phyloP scores from a whole-genome alignment of 1,140 invertebrate species.

The Hestina assimilis region DNA sequence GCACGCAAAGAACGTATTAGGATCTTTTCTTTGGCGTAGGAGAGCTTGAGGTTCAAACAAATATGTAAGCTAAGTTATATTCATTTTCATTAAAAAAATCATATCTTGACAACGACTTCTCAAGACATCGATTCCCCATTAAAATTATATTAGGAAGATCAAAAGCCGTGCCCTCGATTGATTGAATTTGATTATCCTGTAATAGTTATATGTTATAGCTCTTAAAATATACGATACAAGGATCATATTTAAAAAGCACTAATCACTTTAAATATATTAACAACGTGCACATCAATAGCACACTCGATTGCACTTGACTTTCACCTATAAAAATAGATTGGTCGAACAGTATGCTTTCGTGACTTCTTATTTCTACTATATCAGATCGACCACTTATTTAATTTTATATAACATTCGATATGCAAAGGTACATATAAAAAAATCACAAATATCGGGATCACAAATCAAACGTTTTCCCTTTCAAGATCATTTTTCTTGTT shows the following conservation, averaged over 20 bases:
- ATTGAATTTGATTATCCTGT: constrained; percentile 13
- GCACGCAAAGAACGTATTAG: too few species aligned
- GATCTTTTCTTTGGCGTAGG: too few species aligned
- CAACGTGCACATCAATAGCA: background rate
- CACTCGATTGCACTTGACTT: constrained; percentile 14
- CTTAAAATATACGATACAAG: background rate
- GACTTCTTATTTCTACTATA: too few species aligned
- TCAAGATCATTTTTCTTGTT: background rate
- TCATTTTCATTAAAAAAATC: too few species aligned
- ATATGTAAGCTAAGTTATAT: too few species aligned
- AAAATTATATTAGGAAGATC: constrained; percentile 21
- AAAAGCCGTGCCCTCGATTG: constrained; percentile 15
- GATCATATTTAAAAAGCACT: background rate
- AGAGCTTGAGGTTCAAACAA: constrained; percentile 6
- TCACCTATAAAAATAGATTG: constrained; percentile 4
- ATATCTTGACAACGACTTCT: background rate
- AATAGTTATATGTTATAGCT: background rate
- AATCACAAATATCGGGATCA: background rate
- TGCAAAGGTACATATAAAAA: too few species aligned
- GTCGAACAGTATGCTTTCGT: too few species aligned
- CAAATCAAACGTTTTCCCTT: background rate
- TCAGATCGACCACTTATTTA: background rate
- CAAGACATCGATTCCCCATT: constrained; percentile 8
- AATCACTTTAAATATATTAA: constrained; percentile 2
- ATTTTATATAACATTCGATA: background rate